phyloP scores from a whole-genome alignment of 2,888 invertebrate species.

The Helleia helle region DNA sequence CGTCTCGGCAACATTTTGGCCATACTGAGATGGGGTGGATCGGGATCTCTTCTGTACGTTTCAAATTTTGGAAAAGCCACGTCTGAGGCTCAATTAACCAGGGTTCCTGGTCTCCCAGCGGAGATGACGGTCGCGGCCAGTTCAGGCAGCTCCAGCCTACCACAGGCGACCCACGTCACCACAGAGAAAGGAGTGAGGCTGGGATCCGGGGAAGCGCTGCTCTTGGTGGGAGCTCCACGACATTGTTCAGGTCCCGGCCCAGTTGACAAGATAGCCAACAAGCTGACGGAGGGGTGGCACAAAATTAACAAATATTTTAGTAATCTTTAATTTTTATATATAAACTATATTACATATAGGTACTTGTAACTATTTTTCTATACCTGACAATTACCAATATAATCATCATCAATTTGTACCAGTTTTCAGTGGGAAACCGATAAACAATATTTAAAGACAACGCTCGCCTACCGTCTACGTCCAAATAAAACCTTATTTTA shows the following conservation, averaged over 20 bases:
- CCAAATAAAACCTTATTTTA: too few species aligned
- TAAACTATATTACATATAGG: too few species aligned
- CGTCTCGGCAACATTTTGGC: constrained; percentile 65
- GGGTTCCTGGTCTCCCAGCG: constrained; percentile 47
- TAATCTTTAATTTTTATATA: constrained; percentile 29
- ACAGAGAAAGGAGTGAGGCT: constrained; percentile 44
- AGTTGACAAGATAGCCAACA: constrained; percentile 59
- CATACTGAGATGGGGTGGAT: constrained; percentile 52
- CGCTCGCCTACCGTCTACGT: too few species aligned
- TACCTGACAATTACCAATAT: too few species aligned
- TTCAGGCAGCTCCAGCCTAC: constrained; percentile 42
- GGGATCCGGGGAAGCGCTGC: constrained; percentile 44
- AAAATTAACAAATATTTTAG: constrained; percentile 64
- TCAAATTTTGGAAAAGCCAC: constrained; percentile 59
- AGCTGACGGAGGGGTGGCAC: constrained; percentile 63
- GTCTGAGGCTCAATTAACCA: constrained; percentile 59
- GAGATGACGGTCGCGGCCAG: constrained; percentile 52
- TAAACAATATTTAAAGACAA: too few species aligned
- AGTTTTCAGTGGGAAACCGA: too few species aligned
- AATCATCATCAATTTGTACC: too few species aligned
- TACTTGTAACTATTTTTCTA: too few species aligned
- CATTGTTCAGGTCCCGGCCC: constrained; percentile 64
- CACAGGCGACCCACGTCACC: constrained; percentile 39
- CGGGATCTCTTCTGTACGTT: constrained; percentile 47
- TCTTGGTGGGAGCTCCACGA: constrained; percentile 49